Conservation (phyloP, 2,888 invertebrate species). For the Phortica okadai region DNA sequence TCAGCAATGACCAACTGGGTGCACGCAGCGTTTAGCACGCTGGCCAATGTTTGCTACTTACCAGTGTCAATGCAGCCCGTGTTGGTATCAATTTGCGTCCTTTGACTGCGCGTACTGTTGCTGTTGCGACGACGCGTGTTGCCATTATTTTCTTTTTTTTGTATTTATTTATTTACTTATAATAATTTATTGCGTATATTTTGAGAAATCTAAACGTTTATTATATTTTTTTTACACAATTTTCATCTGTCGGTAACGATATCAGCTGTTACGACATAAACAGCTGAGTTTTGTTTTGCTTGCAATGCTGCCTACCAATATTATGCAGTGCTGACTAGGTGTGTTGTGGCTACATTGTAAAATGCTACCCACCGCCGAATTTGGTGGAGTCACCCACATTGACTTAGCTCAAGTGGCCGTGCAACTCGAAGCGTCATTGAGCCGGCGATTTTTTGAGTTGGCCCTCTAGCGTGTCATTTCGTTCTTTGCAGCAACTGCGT, state of each 20-base stretch:
- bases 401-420: too few species aligned
- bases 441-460: too few species aligned
- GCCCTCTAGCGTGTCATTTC: too few species aligned
- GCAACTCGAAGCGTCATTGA: too few species aligned
- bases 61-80: slow-evolving; percentile 88
- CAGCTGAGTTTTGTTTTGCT: slow-evolving; percentile 25
- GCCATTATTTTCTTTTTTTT: slow-evolving; percentile 79
- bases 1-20: too few species aligned
- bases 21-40: not conserved
- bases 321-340: not conserved
- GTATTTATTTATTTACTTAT: not conserved
- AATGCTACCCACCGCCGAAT: not conserved
- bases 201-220: not conserved
- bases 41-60: slow-evolving; percentile 60
- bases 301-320: not conserved
- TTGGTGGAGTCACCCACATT: not conserved
- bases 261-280: slow-evolving; percentile 25
- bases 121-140: slow-evolving; percentile 88
- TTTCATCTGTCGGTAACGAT: not conserved
- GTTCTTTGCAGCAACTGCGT: too few species aligned
- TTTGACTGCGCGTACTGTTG: slow-evolving; percentile 92
- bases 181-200: not conserved
- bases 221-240: not conserved
- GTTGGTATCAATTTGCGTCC: slow-evolving; percentile 87
- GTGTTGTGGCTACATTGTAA: not conserved